These are phyloP conservation scores for Drosophila acutilabella DNA, from an alignment of 2,888 invertebrate species.

Conservation along the genomic window DNA sequence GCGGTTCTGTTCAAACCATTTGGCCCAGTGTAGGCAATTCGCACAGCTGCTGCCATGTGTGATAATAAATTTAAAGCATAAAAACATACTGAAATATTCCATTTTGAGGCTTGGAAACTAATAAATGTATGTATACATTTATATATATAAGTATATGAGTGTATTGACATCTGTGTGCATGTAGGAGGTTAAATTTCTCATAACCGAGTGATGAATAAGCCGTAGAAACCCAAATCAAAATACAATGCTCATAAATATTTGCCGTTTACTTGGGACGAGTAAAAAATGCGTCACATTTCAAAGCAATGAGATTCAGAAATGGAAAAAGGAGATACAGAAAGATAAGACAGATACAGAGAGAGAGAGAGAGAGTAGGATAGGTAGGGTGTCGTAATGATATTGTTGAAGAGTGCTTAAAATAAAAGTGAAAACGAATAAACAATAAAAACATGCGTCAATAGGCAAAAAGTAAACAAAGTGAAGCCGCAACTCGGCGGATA, in stretches of 20 bases:
- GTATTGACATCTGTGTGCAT: background rate
- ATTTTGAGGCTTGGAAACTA: constrained; percentile 15
- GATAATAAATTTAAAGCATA: constrained; percentile 18
- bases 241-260: constrained; percentile 15
- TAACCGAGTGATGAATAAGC: constrained; percentile 36
- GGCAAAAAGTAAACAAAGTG: constrained; percentile 42
- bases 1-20: constrained; percentile 7
- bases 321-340: background rate
- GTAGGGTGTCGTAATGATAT: background rate
- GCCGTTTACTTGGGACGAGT: constrained; percentile 11
- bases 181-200: constrained; percentile 20
- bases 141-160: background rate
- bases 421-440: constrained; percentile 45
- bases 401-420: constrained; percentile 30
- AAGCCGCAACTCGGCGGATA: background rate
- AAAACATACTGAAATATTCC: constrained; percentile 13
- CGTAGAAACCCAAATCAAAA: constrained; percentile 34
- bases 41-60: constrained; percentile 13
- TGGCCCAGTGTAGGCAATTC: background rate
- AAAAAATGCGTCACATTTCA: constrained; percentile 31
- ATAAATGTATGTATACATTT: background rate
- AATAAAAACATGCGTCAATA: constrained; percentile 26
- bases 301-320: background rate
- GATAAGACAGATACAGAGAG: background rate
- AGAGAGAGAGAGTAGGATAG: background rate